Conservation (phyloP, 2,797 vertebrate genomes). For the Tamandua tetradactyla region DNA sequence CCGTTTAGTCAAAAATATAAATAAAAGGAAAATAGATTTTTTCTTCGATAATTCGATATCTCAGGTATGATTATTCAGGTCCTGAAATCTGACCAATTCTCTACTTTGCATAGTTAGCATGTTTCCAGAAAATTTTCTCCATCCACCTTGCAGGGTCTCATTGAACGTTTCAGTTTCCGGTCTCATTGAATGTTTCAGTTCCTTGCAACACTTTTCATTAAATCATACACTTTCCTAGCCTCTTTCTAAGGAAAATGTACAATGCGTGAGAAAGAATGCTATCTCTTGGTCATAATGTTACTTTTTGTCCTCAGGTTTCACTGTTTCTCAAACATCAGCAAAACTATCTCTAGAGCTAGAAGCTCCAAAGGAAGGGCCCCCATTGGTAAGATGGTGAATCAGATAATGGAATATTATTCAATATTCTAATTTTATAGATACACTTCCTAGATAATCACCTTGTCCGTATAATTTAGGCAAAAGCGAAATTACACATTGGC, state of each 20-base stretch:
- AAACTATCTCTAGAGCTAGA: background rate
- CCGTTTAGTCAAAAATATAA: conserved; percentile 10
- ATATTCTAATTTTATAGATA: conserved; percentile 58
- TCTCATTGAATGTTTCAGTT: background rate
- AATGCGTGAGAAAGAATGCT: background rate
- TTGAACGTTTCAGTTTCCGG: background rate
- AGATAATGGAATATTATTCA: conserved; percentile 57
- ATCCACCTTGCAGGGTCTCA: background rate
- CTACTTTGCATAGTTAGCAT: background rate
- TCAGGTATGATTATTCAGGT: background rate
- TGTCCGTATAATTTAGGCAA: conserved; percentile 66
- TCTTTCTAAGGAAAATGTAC: background rate
- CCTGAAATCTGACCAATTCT: conserved; percentile 16
- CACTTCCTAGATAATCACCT: conserved; percentile 64
- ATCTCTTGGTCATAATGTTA: background rate
- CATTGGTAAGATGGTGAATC: conserved; percentile 12
- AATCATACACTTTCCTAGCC: background rate
- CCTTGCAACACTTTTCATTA: background rate
- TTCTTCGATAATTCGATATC: background rate
- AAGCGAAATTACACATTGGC: conserved; percentile 67
- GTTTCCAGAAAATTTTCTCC: background rate
- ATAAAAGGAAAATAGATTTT: background rate
- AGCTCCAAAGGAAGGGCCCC: background rate
- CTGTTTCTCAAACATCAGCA: background rate
- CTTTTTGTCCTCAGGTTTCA: background rate